phyloP scores from a whole-genome alignment of 2,888 invertebrate genomes.

The Parnassius orleans region DNA sequence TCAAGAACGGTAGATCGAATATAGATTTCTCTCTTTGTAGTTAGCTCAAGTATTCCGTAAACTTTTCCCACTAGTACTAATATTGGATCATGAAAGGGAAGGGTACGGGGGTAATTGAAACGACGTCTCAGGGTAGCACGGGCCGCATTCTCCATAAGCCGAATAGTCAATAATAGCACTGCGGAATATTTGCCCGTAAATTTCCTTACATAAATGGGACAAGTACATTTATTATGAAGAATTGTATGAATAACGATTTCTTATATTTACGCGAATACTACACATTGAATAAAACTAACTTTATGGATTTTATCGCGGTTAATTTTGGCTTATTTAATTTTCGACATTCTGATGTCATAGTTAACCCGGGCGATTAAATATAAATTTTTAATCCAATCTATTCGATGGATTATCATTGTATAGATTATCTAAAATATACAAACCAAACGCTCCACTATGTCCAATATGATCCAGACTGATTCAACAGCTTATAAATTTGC shows the following conservation, averaged over 20 bases:
- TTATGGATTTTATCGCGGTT: no score
- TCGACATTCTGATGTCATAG: no score
- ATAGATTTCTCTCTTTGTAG: constrained; percentile 25
- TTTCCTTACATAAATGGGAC: constrained; percentile 16
- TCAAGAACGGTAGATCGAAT: constrained; percentile 19
- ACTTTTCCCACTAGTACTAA: constrained; percentile 21
- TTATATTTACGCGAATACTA: no score
- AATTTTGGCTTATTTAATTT: no score
- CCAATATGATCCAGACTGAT: no score
- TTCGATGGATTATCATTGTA: no score
- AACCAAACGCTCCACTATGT: no score
- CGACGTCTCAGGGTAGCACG: constrained; percentile 36
- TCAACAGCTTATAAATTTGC: no score
- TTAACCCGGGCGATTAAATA: no score
- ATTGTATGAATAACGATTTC: constrained; percentile 6
- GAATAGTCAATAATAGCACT: constrained; percentile 20
- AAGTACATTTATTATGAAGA: constrained; percentile 9
- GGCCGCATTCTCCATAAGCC: constrained; percentile 26
- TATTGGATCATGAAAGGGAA: constrained; percentile 17
- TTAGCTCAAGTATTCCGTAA: constrained; percentile 21
- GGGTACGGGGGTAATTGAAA: constrained; percentile 7
- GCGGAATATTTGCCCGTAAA: constrained; percentile 19
- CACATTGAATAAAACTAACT: no score
- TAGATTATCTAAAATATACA: no score
- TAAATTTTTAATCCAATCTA: no score